Percentiles rank a stretch among this genome's conserved stretches.
These are phyloP conservation scores for Fregata magnificens DNA, from an alignment of 2,113 vertebrate genomes.

Conservation along the genomic window DNA sequence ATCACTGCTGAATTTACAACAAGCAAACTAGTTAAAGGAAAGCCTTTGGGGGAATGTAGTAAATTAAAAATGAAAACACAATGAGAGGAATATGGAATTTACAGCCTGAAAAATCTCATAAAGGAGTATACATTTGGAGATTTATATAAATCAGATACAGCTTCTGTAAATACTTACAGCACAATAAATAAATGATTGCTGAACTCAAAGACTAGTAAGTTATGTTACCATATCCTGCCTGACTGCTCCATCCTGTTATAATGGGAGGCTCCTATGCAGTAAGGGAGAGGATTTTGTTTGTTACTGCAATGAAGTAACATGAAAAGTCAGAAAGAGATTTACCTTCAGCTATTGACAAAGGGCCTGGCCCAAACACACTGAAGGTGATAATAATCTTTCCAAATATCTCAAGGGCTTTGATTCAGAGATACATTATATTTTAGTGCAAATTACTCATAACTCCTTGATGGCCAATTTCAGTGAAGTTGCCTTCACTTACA, in stretches of 20 bases:
- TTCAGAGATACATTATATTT: background rate
- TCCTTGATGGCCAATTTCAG: background rate
- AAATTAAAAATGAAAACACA: conserved; percentile 66
- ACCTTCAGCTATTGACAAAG: background rate
- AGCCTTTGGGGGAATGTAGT: conserved; percentile 29
- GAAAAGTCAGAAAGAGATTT: background rate
- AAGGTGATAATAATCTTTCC: background rate
- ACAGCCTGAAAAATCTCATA: background rate
- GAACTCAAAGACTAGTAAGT: background rate
- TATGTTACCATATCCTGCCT: background rate
- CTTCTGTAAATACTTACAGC: conserved; percentile 35
- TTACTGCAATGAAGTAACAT: background rate
- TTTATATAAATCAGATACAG: conserved; percentile 51
- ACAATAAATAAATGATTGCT: conserved; percentile 32
- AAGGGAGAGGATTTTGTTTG: background rate
- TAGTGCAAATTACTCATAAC: background rate
- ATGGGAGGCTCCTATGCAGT: background rate
- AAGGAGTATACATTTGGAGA: conserved; percentile 10
- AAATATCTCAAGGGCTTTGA: background rate
- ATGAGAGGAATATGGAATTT: conserved; percentile 39
- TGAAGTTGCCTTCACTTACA: background rate
- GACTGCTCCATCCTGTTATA: background rate
- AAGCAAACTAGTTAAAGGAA: conserved; percentile 55
- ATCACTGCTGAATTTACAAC: conserved; percentile 53
- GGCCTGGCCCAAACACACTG: background rate